phyloP scores from a whole-genome alignment of 2,888 invertebrate species.

The Pristionchus fissidentatus region DNA sequence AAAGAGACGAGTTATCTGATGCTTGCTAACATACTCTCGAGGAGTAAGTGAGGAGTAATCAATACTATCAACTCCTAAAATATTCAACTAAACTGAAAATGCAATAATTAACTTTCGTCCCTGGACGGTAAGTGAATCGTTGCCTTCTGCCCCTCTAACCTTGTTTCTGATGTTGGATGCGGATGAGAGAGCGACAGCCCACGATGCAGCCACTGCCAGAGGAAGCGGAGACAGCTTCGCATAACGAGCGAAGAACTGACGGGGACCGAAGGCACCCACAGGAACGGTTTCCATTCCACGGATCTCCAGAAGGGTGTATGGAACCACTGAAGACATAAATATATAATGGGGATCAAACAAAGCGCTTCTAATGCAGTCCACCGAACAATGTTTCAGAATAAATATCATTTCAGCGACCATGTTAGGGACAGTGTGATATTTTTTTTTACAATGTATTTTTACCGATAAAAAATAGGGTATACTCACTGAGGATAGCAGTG shows the following conservation, averaged over 20 bases:
- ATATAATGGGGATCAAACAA: neutral
- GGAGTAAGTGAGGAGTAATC: too few relatives aligned
- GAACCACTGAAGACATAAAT: slow-evolving; percentile 54
- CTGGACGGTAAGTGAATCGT: too few relatives aligned
- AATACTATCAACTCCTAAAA: too few relatives aligned
- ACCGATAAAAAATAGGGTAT: neutral
- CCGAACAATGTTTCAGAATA: neutral
- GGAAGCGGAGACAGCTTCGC: slow-evolving; percentile 63
- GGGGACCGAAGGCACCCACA: slow-evolving; percentile 60
- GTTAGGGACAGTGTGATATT: too few relatives aligned
- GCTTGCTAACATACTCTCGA: too few relatives aligned
- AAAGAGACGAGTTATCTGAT: too few relatives aligned
- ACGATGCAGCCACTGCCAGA: slow-evolving; percentile 66
- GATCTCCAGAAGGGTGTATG: slow-evolving; percentile 65
- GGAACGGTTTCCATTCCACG: slow-evolving; percentile 61
- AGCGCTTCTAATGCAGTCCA: neutral
- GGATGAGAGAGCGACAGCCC: slow-evolving; percentile 69
- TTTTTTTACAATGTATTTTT: too few relatives aligned
- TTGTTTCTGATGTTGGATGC: slow-evolving; percentile 68
- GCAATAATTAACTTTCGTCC: neutral
- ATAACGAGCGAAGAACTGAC: slow-evolving; percentile 59
- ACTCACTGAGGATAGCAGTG: slow-evolving; percentile 63
- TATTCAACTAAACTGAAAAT: too few relatives aligned
- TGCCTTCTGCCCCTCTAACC: too few relatives aligned
- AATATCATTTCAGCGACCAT: too few relatives aligned